A percentile compares a stretch with the other conserved stretches of the same genome.
phyloP scores from a whole-genome alignment of 2,888 invertebrate species.

The Syritta pipiens region DNA sequence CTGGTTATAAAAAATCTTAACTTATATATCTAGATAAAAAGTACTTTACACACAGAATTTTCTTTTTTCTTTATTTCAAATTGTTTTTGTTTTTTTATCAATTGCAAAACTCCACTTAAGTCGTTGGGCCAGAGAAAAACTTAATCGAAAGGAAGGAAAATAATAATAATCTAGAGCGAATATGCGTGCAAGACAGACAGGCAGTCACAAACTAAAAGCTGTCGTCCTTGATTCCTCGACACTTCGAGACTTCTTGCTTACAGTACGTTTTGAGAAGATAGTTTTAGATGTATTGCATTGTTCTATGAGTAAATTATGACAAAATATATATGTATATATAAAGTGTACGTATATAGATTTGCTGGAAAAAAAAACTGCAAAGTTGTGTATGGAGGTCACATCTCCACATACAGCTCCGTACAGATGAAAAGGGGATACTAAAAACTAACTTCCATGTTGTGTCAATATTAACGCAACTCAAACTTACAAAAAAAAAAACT shows the following conservation, averaged over 20 bases:
- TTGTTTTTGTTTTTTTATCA: background rate
- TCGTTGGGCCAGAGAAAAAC: constrained; percentile 43
- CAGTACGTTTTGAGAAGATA: background rate
- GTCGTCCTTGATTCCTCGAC: too few species aligned
- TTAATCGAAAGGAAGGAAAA: background rate
- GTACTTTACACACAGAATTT: constrained; percentile 54
- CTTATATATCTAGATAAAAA: constrained; percentile 67
- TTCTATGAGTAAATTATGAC: constrained; percentile 5
- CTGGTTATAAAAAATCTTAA: constrained; percentile 54
- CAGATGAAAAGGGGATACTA: too few species aligned
- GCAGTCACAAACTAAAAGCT: too few species aligned
- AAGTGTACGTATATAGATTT: too few species aligned
- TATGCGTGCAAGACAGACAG: background rate
- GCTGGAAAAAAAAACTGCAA: too few species aligned
- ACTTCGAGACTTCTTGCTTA: too few species aligned
- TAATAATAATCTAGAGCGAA: background rate
- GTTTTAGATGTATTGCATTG: constrained; percentile 25
- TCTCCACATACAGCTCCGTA: too few species aligned
- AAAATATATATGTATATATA: too few species aligned
- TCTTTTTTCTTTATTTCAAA: constrained; percentile 11
- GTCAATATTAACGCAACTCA: too few species aligned
- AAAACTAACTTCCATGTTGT: too few species aligned
- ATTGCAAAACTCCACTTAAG: constrained; percentile 27
- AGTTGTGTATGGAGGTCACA: too few species aligned
- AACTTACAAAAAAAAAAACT: background rate